A percentile compares a stretch with the other conserved stretches of the same genome.
Evolutionary conservation across 2,113 vertebrate genomes (phyloP).

Genomic region (Limanda limanda): DNA sequence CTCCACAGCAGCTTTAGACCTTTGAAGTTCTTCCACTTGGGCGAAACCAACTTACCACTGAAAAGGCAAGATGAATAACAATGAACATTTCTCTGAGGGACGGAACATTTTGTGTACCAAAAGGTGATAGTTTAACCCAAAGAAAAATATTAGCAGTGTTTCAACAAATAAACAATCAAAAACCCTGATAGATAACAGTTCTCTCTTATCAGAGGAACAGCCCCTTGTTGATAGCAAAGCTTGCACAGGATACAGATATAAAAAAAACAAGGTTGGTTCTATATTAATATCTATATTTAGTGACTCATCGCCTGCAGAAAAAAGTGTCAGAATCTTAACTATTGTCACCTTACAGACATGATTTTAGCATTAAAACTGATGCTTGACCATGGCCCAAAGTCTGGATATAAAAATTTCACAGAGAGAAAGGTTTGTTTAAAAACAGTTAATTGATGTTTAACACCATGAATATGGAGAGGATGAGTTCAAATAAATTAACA

Average conservation of each 20-base stretch:
- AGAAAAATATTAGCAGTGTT: background rate
- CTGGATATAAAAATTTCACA: too few relatives aligned
- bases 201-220: background rate
- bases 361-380: too few relatives aligned
- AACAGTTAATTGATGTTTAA: too few relatives aligned
- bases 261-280: too few relatives aligned
- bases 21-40: conserved; percentile 99
- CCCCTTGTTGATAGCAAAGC: too few relatives aligned
- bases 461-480: background rate
- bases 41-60: conserved; percentile 96
- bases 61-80: conserved; percentile 57
- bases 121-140: background rate
- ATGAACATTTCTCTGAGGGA: too few relatives aligned
- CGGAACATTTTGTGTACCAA: background rate
- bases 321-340: too few relatives aligned
- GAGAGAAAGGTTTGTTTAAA: too few relatives aligned
- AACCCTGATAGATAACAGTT: background rate
- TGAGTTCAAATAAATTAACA: background rate
- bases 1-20: conserved; percentile 97
- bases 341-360: too few relatives aligned
- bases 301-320: conserved; percentile 3
- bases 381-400: too few relatives aligned
- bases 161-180: too few relatives aligned
- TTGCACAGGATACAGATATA: too few relatives aligned
- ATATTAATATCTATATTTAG: background rate